These are phyloP conservation scores for Bradysia coprophila DNA, from an alignment of 1,140 invertebrate species.

Conservation along the genomic window DNA sequence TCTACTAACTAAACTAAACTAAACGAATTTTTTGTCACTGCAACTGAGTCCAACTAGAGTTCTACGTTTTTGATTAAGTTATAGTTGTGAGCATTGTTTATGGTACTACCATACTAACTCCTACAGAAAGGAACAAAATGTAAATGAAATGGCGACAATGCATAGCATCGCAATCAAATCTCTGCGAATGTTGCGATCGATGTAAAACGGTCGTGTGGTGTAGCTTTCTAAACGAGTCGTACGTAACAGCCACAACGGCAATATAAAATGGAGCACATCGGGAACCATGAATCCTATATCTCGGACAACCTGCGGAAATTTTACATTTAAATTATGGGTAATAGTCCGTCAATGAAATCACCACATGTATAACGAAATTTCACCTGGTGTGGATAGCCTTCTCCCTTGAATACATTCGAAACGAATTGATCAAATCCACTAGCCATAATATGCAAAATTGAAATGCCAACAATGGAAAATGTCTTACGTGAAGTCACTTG, in stretches of 20 bases:
- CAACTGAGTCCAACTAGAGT: too few relatives aligned
- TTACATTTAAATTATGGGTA: not conserved
- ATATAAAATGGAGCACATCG: slow-evolving; percentile 43
- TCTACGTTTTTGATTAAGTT: too few relatives aligned
- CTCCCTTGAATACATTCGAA: slow-evolving; percentile 44
- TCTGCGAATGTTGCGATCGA: slow-evolving; percentile 17
- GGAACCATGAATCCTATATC: slow-evolving; percentile 59
- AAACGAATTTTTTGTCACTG: too few relatives aligned
- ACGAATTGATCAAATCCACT: slow-evolving; percentile 59
- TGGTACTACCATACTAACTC: too few relatives aligned
- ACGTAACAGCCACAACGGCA: slow-evolving; percentile 31
- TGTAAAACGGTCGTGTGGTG: slow-evolving; percentile 16
- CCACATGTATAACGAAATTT: too few relatives aligned
- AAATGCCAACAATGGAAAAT: slow-evolving; percentile 42
- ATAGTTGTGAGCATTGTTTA: too few relatives aligned
- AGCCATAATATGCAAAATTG: slow-evolving; percentile 49
- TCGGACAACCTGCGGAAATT: slow-evolving; percentile 32
- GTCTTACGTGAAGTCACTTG: slow-evolving; percentile 38
- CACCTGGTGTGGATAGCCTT: slow-evolving; percentile 44
- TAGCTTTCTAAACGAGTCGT: slow-evolving; percentile 15
- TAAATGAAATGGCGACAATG: slow-evolving; percentile 18
- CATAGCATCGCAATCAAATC: slow-evolving; percentile 22
- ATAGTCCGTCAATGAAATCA: too few relatives aligned
- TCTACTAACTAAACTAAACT: too few relatives aligned
- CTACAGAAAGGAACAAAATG: slow-evolving; percentile 22